These are phyloP conservation scores for Hymenopus coronatus DNA, from an alignment of 2,888 invertebrate genomes.

Conservation along the genomic window DNA sequence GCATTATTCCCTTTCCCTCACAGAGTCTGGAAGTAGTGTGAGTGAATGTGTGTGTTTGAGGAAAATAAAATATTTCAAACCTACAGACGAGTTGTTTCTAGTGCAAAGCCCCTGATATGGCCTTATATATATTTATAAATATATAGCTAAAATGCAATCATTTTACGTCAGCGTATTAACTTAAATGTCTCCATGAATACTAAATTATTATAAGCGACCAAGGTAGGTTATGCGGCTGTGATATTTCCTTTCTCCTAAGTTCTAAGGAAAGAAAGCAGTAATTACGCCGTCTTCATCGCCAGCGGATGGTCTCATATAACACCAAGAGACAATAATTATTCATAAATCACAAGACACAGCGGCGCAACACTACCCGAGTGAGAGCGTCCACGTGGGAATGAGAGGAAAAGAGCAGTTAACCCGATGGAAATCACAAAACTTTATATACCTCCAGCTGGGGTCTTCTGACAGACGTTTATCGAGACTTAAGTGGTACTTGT, in stretches of 20 bases:
- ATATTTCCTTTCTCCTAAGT: not conserved
- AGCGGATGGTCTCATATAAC: constrained; percentile 5
- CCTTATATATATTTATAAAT: no score
- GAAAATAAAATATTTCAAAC: no score
- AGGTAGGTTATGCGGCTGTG: not conserved
- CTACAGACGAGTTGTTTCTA: no score
- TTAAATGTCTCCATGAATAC: no score
- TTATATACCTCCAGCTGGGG: constrained; percentile 15
- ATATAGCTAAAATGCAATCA: no score
- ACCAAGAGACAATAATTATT: constrained; percentile 13
- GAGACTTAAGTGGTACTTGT: constrained; percentile 17
- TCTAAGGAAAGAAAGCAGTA: not conserved
- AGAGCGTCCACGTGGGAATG: not conserved
- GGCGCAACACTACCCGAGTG: not conserved
- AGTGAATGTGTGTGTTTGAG: no score
- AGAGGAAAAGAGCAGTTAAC: constrained; percentile 7
- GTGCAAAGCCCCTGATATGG: no score
- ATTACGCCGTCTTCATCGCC: not conserved
- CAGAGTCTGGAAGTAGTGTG: no score
- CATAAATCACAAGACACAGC: constrained; percentile 14
- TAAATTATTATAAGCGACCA: not conserved
- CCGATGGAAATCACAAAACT: constrained; percentile 17
- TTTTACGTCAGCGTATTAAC: no score
- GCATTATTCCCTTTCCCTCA: no score
- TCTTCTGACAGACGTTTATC: constrained; percentile 20